These are phyloP conservation scores for Torymus texanus DNA, from an alignment of 2,888 invertebrate species.

Conservation along the genomic window DNA sequence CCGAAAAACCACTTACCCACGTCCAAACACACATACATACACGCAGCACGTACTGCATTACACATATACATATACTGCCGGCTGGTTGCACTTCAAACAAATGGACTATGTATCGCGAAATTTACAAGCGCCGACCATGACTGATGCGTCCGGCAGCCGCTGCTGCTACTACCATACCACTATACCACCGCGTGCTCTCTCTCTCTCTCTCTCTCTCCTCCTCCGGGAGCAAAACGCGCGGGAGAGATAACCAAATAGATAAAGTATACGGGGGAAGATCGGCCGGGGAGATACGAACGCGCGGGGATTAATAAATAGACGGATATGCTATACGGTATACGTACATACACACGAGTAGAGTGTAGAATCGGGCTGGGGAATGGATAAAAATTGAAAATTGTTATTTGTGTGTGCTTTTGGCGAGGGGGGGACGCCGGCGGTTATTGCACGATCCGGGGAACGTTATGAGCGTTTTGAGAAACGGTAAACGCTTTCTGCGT, in stretches of 20 bases:
- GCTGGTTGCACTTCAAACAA: slow-evolving; percentile 23
- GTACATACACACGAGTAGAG: too few relatives aligned
- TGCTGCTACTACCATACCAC: too few relatives aligned
- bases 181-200: too few relatives aligned
- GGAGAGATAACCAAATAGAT: slow-evolving; percentile 20
- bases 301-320: slow-evolving; percentile 48
- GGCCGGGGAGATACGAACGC: slow-evolving; percentile 22
- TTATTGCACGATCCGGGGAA: too few relatives aligned
- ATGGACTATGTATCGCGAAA: slow-evolving; percentile 36
- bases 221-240: not conserved
- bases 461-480: too few relatives aligned
- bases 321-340: not conserved
- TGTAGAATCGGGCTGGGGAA: not conserved
- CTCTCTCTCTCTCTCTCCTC: too few relatives aligned
- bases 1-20: too few relatives aligned
- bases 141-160: slow-evolving; percentile 37
- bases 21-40: not conserved
- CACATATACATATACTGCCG: not conserved
- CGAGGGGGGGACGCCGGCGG: not conserved
- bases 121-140: slow-evolving; percentile 39
- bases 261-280: slow-evolving; percentile 18
- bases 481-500: too few relatives aligned
- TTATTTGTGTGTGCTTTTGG: not conserved
- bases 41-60: not conserved
- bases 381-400: slow-evolving; percentile 32